Conservation (phyloP, 2,888 invertebrate species). For the Drymonia ruficornis region DNA sequence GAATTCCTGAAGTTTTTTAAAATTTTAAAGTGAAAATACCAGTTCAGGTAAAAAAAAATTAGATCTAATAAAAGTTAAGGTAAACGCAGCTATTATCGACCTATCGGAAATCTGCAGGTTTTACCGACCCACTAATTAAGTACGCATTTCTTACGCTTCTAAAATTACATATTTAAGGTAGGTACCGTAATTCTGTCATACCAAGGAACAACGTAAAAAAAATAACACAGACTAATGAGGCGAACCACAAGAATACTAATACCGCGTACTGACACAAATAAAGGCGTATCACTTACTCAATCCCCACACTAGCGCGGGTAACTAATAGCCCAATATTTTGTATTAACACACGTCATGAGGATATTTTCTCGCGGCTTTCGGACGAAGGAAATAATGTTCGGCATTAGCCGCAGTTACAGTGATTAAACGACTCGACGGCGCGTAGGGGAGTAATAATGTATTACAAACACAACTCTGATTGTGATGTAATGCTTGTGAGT, state of each 20-base stretch:
- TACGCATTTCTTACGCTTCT: too few species aligned
- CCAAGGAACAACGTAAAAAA: not conserved
- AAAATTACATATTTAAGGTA: too few species aligned
- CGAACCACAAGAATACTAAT: slow-evolving; percentile 3
- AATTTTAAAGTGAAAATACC: too few species aligned
- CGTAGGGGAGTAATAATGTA: slow-evolving; percentile 65
- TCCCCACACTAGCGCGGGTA: slow-evolving; percentile 21
- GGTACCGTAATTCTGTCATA: too few species aligned
- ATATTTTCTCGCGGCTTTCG: slow-evolving; percentile 72
- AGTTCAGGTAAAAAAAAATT: too few species aligned
- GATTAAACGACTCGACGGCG: slow-evolving; percentile 74
- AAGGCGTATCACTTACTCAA: slow-evolving; percentile 17
- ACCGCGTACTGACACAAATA: slow-evolving; percentile 8
- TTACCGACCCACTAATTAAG: too few species aligned
- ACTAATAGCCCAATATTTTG: slow-evolving; percentile 64
- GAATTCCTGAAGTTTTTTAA: too few species aligned
- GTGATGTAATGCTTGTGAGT: slow-evolving; percentile 34
- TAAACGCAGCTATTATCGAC: too few species aligned
- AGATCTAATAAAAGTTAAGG: too few species aligned
- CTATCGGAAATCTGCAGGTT: too few species aligned
- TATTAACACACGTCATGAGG: slow-evolving; percentile 64
- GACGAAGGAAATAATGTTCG: slow-evolving; percentile 72
- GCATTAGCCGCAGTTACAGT: slow-evolving; percentile 80
- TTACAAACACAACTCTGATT: slow-evolving; percentile 51
- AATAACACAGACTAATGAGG: not conserved